phyloP scores from a whole-genome alignment of 2,797 vertebrate species.

The Poecilia wingei region DNA sequence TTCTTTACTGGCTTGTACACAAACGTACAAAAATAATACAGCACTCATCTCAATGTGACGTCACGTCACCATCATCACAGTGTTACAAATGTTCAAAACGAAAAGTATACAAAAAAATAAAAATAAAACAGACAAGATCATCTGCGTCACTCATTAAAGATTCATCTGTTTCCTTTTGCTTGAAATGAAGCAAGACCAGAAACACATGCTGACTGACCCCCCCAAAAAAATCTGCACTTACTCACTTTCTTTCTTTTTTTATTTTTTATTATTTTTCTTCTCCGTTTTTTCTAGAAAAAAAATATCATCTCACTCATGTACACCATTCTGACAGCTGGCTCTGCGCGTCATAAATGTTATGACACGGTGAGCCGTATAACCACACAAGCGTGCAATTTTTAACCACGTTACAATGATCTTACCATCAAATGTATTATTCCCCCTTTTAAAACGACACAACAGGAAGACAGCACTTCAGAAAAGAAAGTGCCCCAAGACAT shows the following conservation, averaged over 20 bases:
- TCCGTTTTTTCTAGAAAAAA: constrained; percentile 35
- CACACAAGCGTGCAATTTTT: constrained; percentile 90
- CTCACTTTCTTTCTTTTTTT: constrained; percentile 30
- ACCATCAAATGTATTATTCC: constrained; percentile 86
- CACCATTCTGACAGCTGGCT: constrained; percentile 80
- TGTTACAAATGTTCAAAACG: constrained; percentile 85
- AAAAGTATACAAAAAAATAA: constrained; percentile 65
- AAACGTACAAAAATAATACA: constrained; percentile 88
- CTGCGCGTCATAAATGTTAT: constrained; percentile 98
- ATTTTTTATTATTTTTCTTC: constrained; percentile 25
- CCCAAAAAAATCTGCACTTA: constrained; percentile 72
- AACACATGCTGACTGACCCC: constrained; percentile 76
- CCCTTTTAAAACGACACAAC: constrained; percentile 76
- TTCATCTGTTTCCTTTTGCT: constrained; percentile 70
- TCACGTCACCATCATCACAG: constrained; percentile 82
- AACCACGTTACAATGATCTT: constrained; percentile 84
- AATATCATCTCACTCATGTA: constrained; percentile 77
- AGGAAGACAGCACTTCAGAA: constrained; percentile 85
- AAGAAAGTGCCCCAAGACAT: constrained; percentile 82
- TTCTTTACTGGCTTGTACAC: constrained; percentile 89
- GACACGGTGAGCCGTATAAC: constrained; percentile 83
- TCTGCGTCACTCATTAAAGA: constrained; percentile 77
- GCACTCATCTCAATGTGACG: constrained; percentile 83
- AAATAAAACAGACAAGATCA: constrained; percentile 72
- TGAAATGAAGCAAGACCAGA: constrained; percentile 80